Evolutionary conservation across 1,140 invertebrate species (phyloP).

Genomic region (Dendroctonus valens): DNA sequence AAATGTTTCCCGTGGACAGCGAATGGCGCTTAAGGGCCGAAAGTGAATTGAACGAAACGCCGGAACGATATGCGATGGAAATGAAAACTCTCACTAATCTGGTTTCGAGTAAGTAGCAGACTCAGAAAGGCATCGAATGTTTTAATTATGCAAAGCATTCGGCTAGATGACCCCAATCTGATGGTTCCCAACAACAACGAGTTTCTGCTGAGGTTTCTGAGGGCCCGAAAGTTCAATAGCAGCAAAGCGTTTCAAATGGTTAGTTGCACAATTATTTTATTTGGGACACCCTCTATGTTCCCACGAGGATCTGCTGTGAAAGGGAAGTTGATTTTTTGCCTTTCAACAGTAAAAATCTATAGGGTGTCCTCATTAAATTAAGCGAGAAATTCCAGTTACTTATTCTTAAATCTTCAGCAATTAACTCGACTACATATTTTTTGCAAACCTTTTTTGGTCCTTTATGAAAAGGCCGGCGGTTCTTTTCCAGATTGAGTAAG

Average conservation of each 20-base stretch:
- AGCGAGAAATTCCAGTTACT: no score
- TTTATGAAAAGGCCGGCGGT: no score
- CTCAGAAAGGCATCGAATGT: constrained; percentile 3
- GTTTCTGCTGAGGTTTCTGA: constrained; percentile 57
- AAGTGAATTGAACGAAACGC: constrained; percentile 48
- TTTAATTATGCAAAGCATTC: constrained; percentile 32
- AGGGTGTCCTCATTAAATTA: no score
- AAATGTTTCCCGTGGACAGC: constrained; percentile 25
- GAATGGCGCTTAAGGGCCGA: constrained; percentile 46
- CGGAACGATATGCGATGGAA: constrained; percentile 43
- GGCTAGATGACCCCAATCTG: constrained; percentile 51
- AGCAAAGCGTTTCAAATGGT: constrained; percentile 56
- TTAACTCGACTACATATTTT: no score
- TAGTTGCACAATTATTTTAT: constrained; percentile 21
- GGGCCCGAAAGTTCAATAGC: constrained; percentile 58
- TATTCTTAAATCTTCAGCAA: no score
- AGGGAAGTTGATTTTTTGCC: background rate
- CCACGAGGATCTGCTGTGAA: no score
- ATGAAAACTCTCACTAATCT: constrained; percentile 39
- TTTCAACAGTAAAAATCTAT: background rate
- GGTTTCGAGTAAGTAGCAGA: constrained; percentile 41
- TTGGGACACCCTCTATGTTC: no score
- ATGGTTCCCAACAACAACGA: constrained; percentile 52
- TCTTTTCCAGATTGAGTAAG: no score
- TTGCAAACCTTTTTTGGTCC: no score